A percentile compares a stretch with the other conserved stretches of the same genome.
Evolutionary conservation across 2,888 invertebrate genomes (phyloP).

Genomic region (Cosmia trapezina): DNA sequence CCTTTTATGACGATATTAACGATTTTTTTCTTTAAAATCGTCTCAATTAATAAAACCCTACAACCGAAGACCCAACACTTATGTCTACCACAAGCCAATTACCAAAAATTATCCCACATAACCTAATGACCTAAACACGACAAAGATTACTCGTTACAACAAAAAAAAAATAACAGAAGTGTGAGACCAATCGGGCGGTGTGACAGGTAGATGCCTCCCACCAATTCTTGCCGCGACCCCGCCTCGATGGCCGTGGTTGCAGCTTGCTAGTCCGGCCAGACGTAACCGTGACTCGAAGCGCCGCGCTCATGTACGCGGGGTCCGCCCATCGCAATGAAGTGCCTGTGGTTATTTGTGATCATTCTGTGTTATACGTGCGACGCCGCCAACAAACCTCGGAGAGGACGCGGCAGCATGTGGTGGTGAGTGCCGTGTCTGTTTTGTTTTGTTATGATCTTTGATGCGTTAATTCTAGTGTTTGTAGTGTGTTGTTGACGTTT

Average conservation of each 20-base stretch:
- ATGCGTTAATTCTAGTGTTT: constrained; percentile 16
- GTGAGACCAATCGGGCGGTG: constrained; percentile 84
- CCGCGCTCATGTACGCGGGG: constrained; percentile 85
- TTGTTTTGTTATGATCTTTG: constrained; percentile 44
- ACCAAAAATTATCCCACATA: constrained; percentile 59
- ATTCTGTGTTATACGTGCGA: constrained; percentile 88
- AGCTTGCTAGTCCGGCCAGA: constrained; percentile 73
- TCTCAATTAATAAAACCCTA: neutral
- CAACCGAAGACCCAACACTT: neutral
- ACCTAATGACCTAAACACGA: constrained; percentile 82
- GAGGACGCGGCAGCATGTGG: constrained; percentile 97
- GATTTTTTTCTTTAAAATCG: neutral
- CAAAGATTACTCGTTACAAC: constrained; percentile 70
- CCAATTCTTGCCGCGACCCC: constrained; percentile 78
- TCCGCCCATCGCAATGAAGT: constrained; percentile 89
- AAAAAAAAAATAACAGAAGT: constrained; percentile 76
- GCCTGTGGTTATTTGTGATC: constrained; percentile 90
- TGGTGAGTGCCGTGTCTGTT: constrained; percentile 92
- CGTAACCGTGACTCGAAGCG: constrained; percentile 81
- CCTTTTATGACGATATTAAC: no score
- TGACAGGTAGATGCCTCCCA: constrained; percentile 86
- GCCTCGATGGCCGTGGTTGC: constrained; percentile 76
- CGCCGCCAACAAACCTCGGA: constrained; percentile 92
- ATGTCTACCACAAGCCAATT: constrained; percentile 36
- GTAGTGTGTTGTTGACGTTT: constrained; percentile 45